phyloP scores from a whole-genome alignment of 1,140 invertebrate species.

The Teleogryllus occipitalis region DNA sequence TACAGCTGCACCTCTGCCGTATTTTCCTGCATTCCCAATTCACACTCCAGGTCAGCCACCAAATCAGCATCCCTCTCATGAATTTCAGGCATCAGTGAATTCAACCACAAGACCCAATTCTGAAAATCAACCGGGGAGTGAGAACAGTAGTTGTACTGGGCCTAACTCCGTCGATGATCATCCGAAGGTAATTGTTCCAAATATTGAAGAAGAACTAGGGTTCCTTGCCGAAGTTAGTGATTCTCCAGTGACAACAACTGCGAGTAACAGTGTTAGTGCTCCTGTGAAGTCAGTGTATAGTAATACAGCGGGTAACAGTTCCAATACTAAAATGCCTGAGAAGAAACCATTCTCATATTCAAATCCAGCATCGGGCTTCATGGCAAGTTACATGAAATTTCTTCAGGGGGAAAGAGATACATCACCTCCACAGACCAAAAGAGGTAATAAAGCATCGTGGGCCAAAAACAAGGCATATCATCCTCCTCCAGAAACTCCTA shows the following conservation, averaged over 20 bases:
- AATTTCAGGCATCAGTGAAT: constrained; percentile 56
- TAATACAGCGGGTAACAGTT: constrained; percentile 3
- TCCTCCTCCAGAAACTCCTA: constrained; percentile 30
- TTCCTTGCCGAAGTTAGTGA: constrained; percentile 45
- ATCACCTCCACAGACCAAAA: constrained; percentile 59
- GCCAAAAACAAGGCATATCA: constrained; percentile 42
- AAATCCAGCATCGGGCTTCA: constrained; percentile 64
- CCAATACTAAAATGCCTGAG: constrained; percentile 24
- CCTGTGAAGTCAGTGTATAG: constrained; percentile 25
- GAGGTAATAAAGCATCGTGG: constrained; percentile 57
- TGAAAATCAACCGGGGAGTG: constrained; percentile 8
- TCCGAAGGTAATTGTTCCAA: constrained; percentile 72
- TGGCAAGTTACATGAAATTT: constrained; percentile 77
- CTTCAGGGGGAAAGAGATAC: constrained; percentile 70
- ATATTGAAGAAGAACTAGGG: constrained; percentile 75
- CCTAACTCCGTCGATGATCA: constrained; percentile 44
- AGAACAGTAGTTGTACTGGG: neutral
- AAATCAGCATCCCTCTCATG: constrained; percentile 42
- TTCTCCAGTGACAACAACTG: constrained; percentile 35
- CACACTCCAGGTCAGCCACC: constrained; percentile 41
- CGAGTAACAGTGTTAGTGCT: constrained; percentile 19
- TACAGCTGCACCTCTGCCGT: constrained; percentile 46
- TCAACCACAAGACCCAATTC: constrained; percentile 44
- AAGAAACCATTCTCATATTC: constrained; percentile 30
- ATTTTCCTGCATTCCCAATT: constrained; percentile 60